Evolutionary conservation across 1,140 invertebrate species (phyloP), one percentile per base, ranked within the genome.

Genomic region (Neomicropteryx cornuta): DNA sequence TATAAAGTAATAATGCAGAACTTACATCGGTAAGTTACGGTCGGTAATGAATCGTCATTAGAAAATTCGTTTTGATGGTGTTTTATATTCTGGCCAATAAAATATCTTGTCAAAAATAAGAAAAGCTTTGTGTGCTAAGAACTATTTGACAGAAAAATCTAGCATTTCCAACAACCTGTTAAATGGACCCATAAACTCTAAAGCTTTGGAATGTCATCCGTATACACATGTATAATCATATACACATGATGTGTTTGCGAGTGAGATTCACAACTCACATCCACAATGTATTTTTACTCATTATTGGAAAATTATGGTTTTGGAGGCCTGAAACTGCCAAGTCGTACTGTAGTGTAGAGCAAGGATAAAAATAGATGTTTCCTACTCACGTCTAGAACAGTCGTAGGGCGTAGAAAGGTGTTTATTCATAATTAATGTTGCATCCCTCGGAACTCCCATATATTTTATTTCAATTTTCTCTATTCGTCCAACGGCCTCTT

Each of bases 391-490:
- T 70, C 76, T 82, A 2, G 91, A 87, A 68, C 91, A 94, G 59
- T 97, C 82, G 48, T 75, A 82, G 2, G 94, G 94, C 2, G 93
- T 97, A 1, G 93, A 97, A 3, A 97, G 62, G 45, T 77, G 65
- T 60, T 86, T 90, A 59, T 98, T 97, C 92, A 98, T 96, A 11
- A 86, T 56, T 22, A 97, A 59, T 3, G 73, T 78, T 16, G 75
- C 71, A 43, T 86, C 74, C 43, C 88, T 76, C 0, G 83, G 78
- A 3, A 73, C 51, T 1, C 85, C 86, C 38, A 75, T 64, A 57
- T 88, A 86, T 39, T 77, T 70, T 0, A 97, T 83, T 63, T 87
- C 73, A 38, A 97, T 92, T 68, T 97, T 97, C 53, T 96, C 88
- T 35, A 97, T 76, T 53, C 91, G 65, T 5, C 84, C 86, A 18